A percentile compares a stretch with the other conserved stretches of the same genome.
These are phyloP conservation scores for Dynastes tityus DNA, from an alignment of 2,888 invertebrate species.

Conservation along the genomic window DNA sequence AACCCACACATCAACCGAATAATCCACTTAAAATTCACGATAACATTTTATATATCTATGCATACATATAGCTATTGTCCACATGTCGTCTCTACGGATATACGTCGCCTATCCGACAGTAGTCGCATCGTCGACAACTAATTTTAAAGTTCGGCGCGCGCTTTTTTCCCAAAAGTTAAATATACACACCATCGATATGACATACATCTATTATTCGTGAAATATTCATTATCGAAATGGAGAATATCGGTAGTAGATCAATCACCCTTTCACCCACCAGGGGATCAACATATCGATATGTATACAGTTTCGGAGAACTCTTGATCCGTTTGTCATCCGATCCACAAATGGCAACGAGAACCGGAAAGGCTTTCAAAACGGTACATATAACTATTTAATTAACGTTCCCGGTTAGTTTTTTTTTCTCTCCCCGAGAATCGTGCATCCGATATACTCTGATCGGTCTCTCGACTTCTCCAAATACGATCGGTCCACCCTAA, in stretches of 20 bases:
- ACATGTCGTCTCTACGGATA: slow-evolving; percentile 12
- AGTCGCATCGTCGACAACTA: slow-evolving; percentile 10
- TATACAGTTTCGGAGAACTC: slow-evolving; percentile 38
- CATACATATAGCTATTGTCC: no score
- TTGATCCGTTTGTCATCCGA: slow-evolving; percentile 52
- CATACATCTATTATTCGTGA: slow-evolving; percentile 43
- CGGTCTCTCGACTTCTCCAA: slow-evolving; percentile 1
- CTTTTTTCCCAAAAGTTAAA: slow-evolving; percentile 28
- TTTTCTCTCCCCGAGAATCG: not conserved
- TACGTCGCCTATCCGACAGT: no score
- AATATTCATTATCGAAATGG: slow-evolving; percentile 48
- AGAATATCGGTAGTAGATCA: slow-evolving; percentile 50
- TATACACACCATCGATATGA: slow-evolving; percentile 13
- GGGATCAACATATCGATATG: slow-evolving; percentile 50
- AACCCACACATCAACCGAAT: not conserved
- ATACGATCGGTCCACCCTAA: not conserved
- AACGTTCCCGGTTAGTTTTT: slow-evolving; percentile 50
- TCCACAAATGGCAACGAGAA: slow-evolving; percentile 50
- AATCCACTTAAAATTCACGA: slow-evolving; percentile 19
- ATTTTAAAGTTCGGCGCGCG: slow-evolving; percentile 18
- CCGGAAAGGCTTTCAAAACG: slow-evolving; percentile 49
- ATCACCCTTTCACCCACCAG: slow-evolving; percentile 40
- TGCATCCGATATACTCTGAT: not conserved
- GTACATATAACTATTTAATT: slow-evolving; percentile 56
- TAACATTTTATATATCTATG: slow-evolving; percentile 3